phyloP scores from a whole-genome alignment of 2,797 vertebrate genomes.

The Eulemur mongoz region DNA sequence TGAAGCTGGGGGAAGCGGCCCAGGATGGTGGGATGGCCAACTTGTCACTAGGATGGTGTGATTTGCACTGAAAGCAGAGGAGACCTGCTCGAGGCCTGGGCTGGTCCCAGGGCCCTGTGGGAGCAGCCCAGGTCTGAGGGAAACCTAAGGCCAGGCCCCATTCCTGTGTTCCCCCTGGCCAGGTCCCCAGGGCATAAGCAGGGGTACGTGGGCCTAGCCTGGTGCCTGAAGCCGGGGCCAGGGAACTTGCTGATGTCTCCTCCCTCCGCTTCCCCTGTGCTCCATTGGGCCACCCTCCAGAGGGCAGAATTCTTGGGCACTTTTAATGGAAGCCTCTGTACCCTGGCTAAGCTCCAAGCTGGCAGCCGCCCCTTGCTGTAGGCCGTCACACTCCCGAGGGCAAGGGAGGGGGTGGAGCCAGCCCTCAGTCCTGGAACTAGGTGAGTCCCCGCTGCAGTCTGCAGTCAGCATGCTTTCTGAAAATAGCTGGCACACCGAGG shows the following conservation, averaged over 20 bases:
- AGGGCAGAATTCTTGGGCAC: background rate
- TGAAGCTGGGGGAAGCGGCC: background rate
- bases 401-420: fast-evolving
- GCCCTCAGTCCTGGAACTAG: background rate
- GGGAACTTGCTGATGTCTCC: background rate
- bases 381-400: background rate
- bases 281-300: background rate
- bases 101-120: background rate
- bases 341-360: background rate
- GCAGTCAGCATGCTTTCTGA: background rate
- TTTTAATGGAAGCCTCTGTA: conserved; percentile 10
- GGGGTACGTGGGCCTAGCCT: fast-evolving
- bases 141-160: background rate
- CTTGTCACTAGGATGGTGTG: background rate
- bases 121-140: background rate
- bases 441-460: background rate
- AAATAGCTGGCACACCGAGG: background rate
- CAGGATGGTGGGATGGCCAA: no score
- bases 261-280: background rate
- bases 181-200: background rate
- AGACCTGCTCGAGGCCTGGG: background rate
- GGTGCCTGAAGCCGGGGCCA: background rate
- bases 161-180: background rate
- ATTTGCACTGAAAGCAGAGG: background rate
- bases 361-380: fast-evolving